phyloP scores from a whole-genome alignment of 2,797 vertebrate species.

The Vespertilio murinus region DNA sequence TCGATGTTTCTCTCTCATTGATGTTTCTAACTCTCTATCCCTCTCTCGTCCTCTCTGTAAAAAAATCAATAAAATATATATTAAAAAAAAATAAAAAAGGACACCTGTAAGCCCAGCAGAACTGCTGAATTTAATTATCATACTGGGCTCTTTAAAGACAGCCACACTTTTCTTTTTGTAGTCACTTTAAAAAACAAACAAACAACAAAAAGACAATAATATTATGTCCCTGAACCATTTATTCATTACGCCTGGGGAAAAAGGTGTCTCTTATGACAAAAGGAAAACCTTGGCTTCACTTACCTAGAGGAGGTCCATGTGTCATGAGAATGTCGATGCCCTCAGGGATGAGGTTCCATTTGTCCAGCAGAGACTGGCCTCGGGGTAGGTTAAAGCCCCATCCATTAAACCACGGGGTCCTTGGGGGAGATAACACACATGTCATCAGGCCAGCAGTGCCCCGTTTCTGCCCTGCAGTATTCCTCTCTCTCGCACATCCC shows the following conservation, averaged over 20 bases:
- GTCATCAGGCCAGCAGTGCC: slow-evolving; percentile 74
- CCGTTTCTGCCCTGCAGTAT: neutral
- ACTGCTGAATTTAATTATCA: slow-evolving; percentile 76
- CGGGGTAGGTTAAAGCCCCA: slow-evolving; percentile 99
- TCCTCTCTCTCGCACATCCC: slow-evolving; percentile 53
- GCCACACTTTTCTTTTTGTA: slow-evolving; percentile 53
- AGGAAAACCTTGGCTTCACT: slow-evolving; percentile 81
- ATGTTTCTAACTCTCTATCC: no score
- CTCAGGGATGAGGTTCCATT: slow-evolving; percentile 98
- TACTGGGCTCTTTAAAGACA: slow-evolving; percentile 73
- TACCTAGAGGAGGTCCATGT: slow-evolving; percentile 97
- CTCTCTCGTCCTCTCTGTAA: no score
- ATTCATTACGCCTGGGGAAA: slow-evolving; percentile 45
- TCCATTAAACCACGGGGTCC: slow-evolving; percentile 99
- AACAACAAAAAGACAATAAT: neutral
- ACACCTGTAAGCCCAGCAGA: slow-evolving; percentile 74
- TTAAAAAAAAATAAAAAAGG: no score
- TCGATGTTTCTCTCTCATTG: no score
- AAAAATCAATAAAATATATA: no score
- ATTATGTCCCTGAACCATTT: slow-evolving; percentile 39
- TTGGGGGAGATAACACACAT: slow-evolving; percentile 84
- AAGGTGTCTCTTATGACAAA: slow-evolving; percentile 56
- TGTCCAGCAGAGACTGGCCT: slow-evolving; percentile 98
- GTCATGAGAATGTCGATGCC: slow-evolving; percentile 99
- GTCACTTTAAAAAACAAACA: neutral